These are phyloP conservation scores for Trematocara unimaculatum DNA, from an alignment of 2,113 vertebrate species.

Conservation along the genomic window DNA sequence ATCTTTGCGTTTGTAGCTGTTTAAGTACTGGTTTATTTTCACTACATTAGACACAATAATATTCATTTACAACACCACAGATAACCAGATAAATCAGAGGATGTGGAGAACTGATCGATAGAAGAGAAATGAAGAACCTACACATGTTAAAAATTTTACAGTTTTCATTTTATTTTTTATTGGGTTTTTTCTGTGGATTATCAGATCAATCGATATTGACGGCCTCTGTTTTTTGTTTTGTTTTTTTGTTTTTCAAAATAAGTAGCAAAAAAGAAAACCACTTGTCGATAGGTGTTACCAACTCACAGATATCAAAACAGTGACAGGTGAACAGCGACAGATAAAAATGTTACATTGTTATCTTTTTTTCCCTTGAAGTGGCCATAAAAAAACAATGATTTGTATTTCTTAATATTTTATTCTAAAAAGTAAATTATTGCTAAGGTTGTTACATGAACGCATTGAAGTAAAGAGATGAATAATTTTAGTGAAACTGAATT, in stretches of 20 bases:
- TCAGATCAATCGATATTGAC: not conserved
- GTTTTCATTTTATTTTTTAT: accelerated
- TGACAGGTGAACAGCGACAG: not conserved
- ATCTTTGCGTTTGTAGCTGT: not conserved
- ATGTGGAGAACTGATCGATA: not conserved
- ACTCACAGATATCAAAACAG: not conserved
- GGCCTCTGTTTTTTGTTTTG: not conserved
- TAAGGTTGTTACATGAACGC: not conserved
- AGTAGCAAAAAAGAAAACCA: not conserved
- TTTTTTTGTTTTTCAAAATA: not conserved
- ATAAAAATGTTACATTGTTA: not conserved
- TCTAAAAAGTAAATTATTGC: not conserved
- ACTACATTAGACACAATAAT: not conserved
- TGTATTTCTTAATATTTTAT: not conserved
- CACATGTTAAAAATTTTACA: accelerated
- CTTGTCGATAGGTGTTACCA: not conserved
- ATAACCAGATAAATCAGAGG: not conserved
- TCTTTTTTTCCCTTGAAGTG: not conserved
- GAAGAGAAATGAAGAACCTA: not conserved
- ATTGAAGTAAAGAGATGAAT: not conserved
- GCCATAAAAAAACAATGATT: not conserved
- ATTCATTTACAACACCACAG: not conserved
- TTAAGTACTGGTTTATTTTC: not conserved
- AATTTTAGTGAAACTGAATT: not conserved
- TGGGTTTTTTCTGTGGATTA: not conserved